Percentiles rank a stretch among this genome's conserved stretches.
Conservation (phyloP, 1,140 invertebrate genomes). For the Cyrtorhinus lividipennis region DNA sequence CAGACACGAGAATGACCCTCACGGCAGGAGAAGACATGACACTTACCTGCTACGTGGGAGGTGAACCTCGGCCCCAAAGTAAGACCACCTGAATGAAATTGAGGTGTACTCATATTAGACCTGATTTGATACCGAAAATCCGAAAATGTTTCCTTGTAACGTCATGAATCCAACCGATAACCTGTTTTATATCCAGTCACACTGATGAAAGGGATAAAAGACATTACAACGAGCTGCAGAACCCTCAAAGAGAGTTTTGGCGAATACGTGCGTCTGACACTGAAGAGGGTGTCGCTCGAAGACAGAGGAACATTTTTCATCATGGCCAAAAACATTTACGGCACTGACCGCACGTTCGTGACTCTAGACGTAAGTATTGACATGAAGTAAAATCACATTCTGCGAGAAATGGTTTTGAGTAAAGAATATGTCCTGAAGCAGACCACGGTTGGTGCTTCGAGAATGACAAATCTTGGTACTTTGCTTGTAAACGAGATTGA, state of each 20-base stretch:
- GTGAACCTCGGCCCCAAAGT: constrained; percentile 72
- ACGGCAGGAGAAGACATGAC: constrained; percentile 61
- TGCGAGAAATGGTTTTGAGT: too few relatives aligned
- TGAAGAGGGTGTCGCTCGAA: constrained; percentile 66
- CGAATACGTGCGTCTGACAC: constrained; percentile 69
- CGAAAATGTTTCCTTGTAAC: too few relatives aligned
- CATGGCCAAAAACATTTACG: constrained; percentile 77
- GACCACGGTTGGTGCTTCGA: too few relatives aligned
- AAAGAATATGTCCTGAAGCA: too few relatives aligned
- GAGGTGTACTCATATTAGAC: not conserved
- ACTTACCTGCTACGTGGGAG: constrained; percentile 59
- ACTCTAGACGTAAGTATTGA: constrained; percentile 61
- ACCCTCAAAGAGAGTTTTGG: constrained; percentile 67
- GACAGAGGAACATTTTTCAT: constrained; percentile 93
- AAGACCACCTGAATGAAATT: constrained; percentile 23
- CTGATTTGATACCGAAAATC: too few relatives aligned
- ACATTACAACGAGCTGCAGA: constrained; percentile 60
- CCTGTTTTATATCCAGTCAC: constrained; percentile 45
- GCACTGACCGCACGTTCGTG: constrained; percentile 69
- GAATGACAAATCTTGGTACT: too few relatives aligned
- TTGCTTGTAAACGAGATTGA: too few relatives aligned
- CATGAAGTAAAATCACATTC: too few relatives aligned
- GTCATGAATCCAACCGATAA: too few relatives aligned
- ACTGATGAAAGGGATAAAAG: constrained; percentile 70
- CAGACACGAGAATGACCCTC: constrained; percentile 57